Percentiles rank a stretch among this genome's conserved stretches.
These are phyloP conservation scores for Lepidocyrtinus sp. DNA, from an alignment of 2,888 invertebrate species.

Conservation along the genomic window DNA sequence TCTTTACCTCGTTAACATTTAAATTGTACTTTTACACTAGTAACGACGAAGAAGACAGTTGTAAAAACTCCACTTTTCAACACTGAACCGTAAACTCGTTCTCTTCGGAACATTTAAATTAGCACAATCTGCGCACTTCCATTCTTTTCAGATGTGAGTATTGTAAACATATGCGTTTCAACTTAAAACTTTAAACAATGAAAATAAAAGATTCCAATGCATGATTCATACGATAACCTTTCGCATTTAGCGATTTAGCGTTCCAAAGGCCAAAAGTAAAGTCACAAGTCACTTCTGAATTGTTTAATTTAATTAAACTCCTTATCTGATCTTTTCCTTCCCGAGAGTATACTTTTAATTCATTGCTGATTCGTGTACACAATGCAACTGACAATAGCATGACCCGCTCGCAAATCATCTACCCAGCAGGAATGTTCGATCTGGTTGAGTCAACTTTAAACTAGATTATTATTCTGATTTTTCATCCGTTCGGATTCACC, in stretches of 20 bases:
- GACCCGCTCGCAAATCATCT: background rate
- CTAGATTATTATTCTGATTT: background rate
- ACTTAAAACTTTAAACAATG: no score
- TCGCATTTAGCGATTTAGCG: no score
- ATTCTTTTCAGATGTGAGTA: background rate
- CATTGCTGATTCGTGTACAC: no score
- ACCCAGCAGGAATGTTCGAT: background rate
- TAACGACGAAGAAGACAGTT: background rate
- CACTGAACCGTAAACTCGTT: background rate
- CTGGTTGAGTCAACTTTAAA: background rate
- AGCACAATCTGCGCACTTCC: background rate
- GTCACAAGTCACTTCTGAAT: no score
- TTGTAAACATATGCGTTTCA: background rate
- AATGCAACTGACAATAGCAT: no score
- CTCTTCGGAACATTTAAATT: conserved; percentile 10
- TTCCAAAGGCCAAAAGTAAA: no score
- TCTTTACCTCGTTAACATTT: conserved; percentile 35
- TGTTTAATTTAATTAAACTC: no score
- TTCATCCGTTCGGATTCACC: background rate
- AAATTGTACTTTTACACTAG: conserved; percentile 8
- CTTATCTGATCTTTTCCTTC: no score
- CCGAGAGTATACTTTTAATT: no score
- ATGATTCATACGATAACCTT: no score
- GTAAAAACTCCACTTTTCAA: background rate
- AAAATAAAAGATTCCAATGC: no score